Evolutionary conservation across 92 coral and sea anemone genomes (phyloP).

Genomic region (Bergia sp.): DNA sequence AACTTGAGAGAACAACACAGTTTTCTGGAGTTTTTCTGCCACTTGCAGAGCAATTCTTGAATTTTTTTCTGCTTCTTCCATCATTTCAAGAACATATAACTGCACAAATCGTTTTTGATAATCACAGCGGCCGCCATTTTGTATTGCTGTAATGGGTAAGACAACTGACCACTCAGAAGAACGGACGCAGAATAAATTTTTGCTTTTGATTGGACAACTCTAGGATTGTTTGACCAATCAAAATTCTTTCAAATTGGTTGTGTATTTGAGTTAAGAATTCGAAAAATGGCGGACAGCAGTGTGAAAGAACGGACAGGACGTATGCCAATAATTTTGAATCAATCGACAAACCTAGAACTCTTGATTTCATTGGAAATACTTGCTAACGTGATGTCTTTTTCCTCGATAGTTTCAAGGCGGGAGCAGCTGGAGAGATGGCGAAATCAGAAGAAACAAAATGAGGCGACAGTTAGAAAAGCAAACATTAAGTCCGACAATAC

Average conservation of each 20-base stretch:
- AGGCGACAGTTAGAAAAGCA: slow-evolving; percentile 10
- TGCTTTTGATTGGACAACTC: background rate
- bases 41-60: slow-evolving; percentile 12
- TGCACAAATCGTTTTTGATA: background rate
- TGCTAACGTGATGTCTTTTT: background rate
- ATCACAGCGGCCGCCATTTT: slow-evolving; percentile 10
- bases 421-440: slow-evolving; percentile 23
- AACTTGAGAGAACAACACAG: slow-evolving; percentile 64
- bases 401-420: slow-evolving; percentile 4
- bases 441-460: background rate
- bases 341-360: background rate
- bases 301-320: background rate
- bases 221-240: background rate
- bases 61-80: slow-evolving; percentile 36
- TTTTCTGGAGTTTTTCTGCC: slow-evolving; percentile 59
- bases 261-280: background rate
- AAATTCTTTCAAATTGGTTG: background rate
- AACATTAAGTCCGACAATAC: background rate
- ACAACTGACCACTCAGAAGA: background rate
- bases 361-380: background rate
- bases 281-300: slow-evolving; percentile 18
- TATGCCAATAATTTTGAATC: background rate
- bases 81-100: slow-evolving; percentile 14
- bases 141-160: background rate
- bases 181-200: background rate